phyloP scores from a whole-genome alignment of 2,888 invertebrate species.

The Monochamus alternatus region DNA sequence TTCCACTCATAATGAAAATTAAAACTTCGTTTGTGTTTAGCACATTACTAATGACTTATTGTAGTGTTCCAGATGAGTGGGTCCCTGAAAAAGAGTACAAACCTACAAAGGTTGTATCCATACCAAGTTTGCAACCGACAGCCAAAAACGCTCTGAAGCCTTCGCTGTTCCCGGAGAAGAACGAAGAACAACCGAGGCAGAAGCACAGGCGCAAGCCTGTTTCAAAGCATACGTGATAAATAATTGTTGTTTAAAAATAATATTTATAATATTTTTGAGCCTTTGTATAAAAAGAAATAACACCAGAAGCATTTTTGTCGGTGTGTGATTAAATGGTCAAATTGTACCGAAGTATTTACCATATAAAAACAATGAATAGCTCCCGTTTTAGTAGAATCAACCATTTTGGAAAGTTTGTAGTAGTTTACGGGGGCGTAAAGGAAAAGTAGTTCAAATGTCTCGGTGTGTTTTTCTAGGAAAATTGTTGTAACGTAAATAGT shows the following conservation, averaged over 20 bases:
- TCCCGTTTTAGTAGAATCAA: too few species aligned
- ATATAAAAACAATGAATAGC: slow-evolving; percentile 39
- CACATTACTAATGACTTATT: background rate
- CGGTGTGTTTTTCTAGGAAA: too few species aligned
- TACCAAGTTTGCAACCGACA: slow-evolving; percentile 72
- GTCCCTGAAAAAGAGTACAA: slow-evolving; percentile 81
- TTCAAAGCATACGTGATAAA: slow-evolving; percentile 63
- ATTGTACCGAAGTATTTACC: slow-evolving; percentile 45
- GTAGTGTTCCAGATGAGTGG: slow-evolving; percentile 91
- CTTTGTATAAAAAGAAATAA: slow-evolving; percentile 54
- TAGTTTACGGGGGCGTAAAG: too few species aligned
- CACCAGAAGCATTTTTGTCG: slow-evolving; percentile 35
- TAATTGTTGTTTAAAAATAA: slow-evolving; percentile 57
- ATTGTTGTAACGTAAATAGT: too few species aligned
- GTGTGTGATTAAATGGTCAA: slow-evolving; percentile 39
- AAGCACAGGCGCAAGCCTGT: slow-evolving; percentile 68
- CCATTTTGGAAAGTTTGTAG: too few species aligned
- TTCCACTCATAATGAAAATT: background rate
- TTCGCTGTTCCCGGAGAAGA: slow-evolving; percentile 69
- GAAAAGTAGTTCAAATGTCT: too few species aligned
- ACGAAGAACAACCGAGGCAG: slow-evolving; percentile 61
- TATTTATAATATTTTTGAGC: slow-evolving; percentile 58
- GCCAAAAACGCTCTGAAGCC: slow-evolving; percentile 74
- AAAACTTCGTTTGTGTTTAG: too few species aligned
- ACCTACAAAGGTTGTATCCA: slow-evolving; percentile 77